Evolutionary conservation across 2,797 vertebrate genomes (phyloP), one percentile per base, ranked within the genome.

Genomic region (Glossophaga mutica): DNA sequence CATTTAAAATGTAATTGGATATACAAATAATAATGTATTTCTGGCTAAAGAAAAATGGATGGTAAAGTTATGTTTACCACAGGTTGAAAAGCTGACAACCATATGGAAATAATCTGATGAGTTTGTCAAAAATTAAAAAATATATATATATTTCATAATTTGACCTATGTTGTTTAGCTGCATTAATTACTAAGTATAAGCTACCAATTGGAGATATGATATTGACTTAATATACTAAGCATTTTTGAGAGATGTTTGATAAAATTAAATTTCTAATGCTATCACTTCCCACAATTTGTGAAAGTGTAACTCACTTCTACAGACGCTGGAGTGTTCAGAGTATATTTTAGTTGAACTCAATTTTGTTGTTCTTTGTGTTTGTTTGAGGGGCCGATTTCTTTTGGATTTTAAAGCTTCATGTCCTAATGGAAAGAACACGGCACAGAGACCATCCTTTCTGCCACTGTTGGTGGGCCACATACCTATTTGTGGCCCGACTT

Each of bases 21-120:
- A 37, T 90, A 84, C 9, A 93, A 88, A 71, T 94, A 88, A 74
- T 87, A 79, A 90, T 82, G 89, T 78, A 48, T 85, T 82, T 87
- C 57, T 88, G 32, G 65, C 16, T 81, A 65, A 81, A 82, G 81
- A 92, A 92, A 82, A 93, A 34, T 57, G 18, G 4, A 50, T 88
- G 14, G 68, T 46, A 81, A 94, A 92, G 4, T n/a, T 16, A 37
- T 42, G 9, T 90, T 78, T 83, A 70, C 4, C 19, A 65, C 5
- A 94, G 14, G 29, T 65, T 76, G 22, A 78, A 70, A 95, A 90
- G 55, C 67, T 94, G 16, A 68, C 18, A 90, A 37, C 2, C 7
- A 59, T 46, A 32, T 82, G 62, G 34, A 90, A 94, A 90, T 94
- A 62, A 91, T 55, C 81, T 86, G 29, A 3, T 87, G 42, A 91